Conservation (phyloP, 2,797 vertebrate species). For the Hirundo rustica region DNA sequence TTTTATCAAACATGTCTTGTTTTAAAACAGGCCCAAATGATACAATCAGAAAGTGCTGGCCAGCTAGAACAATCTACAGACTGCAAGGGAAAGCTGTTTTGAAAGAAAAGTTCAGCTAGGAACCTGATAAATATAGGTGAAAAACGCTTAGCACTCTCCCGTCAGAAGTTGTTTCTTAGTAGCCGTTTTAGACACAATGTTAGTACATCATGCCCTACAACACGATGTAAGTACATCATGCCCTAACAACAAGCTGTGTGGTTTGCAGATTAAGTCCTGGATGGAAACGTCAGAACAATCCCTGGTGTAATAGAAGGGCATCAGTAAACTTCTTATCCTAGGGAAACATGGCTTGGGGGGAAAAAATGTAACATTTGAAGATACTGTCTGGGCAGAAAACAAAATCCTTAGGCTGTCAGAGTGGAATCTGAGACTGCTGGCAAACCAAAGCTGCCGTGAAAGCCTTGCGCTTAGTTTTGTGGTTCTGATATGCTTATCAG, state of each 20-base stretch:
- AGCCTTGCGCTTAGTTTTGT: background rate
- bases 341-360: background rate
- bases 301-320: background rate
- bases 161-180: background rate
- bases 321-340: background rate
- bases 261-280: background rate
- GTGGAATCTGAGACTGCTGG: background rate
- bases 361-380: background rate
- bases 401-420: background rate
- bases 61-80: background rate
- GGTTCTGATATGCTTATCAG: conserved; percentile 39
- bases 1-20: background rate
- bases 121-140: background rate
- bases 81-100: background rate
- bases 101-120: background rate
- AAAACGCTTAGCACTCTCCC: background rate
- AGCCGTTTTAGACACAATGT: background rate
- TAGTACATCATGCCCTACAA: background rate
- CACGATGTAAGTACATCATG: background rate
- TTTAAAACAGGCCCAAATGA: background rate
- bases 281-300: background rate
- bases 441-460: background rate
- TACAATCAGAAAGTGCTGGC: background rate
- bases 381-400: background rate
- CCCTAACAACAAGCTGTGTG: background rate